Percentiles rank a stretch among this genome's conserved stretches.
Evolutionary conservation across 2,888 invertebrate species (phyloP).

Genomic region (Drosophila hamatofila): DNA sequence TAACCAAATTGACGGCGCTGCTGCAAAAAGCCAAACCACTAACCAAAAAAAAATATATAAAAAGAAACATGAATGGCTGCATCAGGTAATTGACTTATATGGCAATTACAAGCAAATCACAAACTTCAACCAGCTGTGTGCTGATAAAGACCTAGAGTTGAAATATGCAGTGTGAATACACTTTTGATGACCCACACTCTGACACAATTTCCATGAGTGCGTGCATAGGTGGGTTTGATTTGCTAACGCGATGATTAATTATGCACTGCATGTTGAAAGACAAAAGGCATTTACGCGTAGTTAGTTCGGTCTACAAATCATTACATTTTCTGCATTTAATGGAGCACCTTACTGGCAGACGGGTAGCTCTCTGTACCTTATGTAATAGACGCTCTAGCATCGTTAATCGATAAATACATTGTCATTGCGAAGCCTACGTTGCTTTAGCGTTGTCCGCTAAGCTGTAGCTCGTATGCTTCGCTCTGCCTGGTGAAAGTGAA

Average conservation of each 20-base stretch:
- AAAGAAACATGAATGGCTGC: constrained; percentile 45
- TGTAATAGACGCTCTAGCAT: constrained; percentile 37
- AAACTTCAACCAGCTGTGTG: constrained; percentile 23
- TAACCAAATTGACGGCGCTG: constrained; percentile 44
- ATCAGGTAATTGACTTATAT: constrained; percentile 54
- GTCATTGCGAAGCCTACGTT: constrained; percentile 29
- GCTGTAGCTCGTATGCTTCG: constrained; percentile 6
- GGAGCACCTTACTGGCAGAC: constrained; percentile 50
- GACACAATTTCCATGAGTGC: constrained; percentile 38
- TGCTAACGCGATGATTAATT: constrained; percentile 50
- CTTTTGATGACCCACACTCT: constrained; percentile 33
- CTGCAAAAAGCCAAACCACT: constrained; percentile 35
- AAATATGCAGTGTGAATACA: constrained; percentile 45
- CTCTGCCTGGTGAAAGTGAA: constrained; percentile 66
- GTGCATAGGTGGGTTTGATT: constrained; percentile 20
- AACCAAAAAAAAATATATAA: constrained; percentile 27
- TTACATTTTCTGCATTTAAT: constrained; percentile 53
- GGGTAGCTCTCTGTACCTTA: constrained; percentile 40
- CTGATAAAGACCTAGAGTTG: constrained; percentile 44
- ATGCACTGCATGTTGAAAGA: constrained; percentile 33
- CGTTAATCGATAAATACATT: constrained; percentile 46
- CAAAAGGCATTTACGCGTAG: constrained; percentile 40
- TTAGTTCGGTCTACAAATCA: constrained; percentile 47
- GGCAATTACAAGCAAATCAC: constrained; percentile 44
- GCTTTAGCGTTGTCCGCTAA: neutral